Evolutionary conservation across 1,140 invertebrate species (phyloP).

Genomic region (Octopus bimaculoides): DNA sequence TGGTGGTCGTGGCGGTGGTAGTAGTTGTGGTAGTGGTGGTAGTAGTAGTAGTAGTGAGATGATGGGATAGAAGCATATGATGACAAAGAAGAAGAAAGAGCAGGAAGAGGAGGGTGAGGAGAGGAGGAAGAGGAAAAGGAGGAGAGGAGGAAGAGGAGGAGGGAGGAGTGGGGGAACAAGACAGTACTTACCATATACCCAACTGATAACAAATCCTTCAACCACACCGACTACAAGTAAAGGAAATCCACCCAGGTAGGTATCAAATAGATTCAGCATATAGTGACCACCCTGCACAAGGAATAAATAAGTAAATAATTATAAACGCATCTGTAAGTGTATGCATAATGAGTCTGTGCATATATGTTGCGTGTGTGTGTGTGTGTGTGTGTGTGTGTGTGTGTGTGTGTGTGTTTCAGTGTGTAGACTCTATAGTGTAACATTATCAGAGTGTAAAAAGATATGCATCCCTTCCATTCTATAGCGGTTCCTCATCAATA

Average conservation of each 20-base stretch:
- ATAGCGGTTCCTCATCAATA: no score
- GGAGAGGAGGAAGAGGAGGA: not conserved
- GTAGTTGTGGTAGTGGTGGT: no score
- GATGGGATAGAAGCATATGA: not conserved
- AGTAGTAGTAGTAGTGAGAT: slow-evolving; percentile 4
- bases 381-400: no score
- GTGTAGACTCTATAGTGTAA: no score
- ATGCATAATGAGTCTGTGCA: no score
- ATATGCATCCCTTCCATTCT: no score
- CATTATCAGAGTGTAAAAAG: no score
- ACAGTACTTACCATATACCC: slow-evolving; percentile 66
- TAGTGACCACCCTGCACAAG: slow-evolving; percentile 67
- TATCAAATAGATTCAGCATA: slow-evolving; percentile 79
- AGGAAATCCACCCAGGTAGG: slow-evolving; percentile 80
- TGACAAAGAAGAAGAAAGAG: not conserved
- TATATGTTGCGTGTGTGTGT: no score
- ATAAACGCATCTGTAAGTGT: no score
- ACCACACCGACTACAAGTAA: slow-evolving; percentile 71
- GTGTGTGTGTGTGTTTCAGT: no score
- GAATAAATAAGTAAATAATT: not conserved
- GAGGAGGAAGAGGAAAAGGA: not conserved
- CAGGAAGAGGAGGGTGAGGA: not conserved
- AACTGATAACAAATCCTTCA: slow-evolving; percentile 75
- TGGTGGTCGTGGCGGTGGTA: not conserved
- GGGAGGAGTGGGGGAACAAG: no score